Evolutionary conservation across 1,140 invertebrate species (phyloP), one percentile per base, ranked within the genome.

Genomic region (Cataglyphis hispanica): DNA sequence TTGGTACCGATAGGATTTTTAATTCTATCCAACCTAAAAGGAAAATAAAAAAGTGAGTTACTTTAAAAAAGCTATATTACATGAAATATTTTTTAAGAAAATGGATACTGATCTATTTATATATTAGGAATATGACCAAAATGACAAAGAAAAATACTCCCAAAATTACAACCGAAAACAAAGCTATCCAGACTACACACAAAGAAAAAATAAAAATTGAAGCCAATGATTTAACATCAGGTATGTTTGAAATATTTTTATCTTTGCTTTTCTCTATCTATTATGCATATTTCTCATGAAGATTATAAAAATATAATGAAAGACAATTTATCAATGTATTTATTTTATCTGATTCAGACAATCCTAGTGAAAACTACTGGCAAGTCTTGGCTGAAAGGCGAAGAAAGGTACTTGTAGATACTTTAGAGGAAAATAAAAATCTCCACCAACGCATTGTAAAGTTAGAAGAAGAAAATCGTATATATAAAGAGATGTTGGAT

Each of bases 281-380:
- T 40, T 37, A 11, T 63, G 50, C 1, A 72, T 34, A 34, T 63
- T 72, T 46, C 34, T n/a, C 25, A 40, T 53, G 1, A 10, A 2
- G 16, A 16, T 27, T 50, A 4, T 5, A 50, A 50, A 50, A 19
- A 50, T 50, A 50, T 63, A 5, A 56, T 16, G 1, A 22, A 13
- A 25, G 11, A 40, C 53, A 66, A 50, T 58, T 58, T n/a, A 22
- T 31, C 7, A 43, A 70, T 37, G 19, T 69, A 50, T 76, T 37
- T 70, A 7, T 31, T 66, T 66, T 25, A 8, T 16, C 3, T 37
- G 43, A 56, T 67, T 53, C 46, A 95, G 95, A 91, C 86, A 95
- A 95, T 78, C 96, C 97, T 46, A 97, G 96, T 86, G 96, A 96
- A 90, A 96, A 96, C 86, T 97, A 97, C 92, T 97, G 97, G 97